Evolutionary conservation across 2,888 invertebrate species (phyloP), one percentile per base, ranked within the genome.

Genomic region (Herminia tarsipennalis): DNA sequence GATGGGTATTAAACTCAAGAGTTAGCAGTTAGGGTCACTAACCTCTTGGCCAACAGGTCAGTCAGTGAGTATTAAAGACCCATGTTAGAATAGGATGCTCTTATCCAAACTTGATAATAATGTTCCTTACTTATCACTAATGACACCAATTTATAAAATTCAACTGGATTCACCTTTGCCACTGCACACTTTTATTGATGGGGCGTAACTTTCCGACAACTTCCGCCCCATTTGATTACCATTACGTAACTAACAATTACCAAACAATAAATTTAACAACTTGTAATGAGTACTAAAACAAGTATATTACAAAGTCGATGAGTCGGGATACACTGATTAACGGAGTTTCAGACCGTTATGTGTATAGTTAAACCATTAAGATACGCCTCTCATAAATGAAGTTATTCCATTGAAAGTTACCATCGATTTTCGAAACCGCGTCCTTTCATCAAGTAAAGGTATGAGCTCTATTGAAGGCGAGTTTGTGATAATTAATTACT

Each of bases 381-480:
- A 64, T 46, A 49, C 36, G 40, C 1, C 36, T 14, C 40, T 34
- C 48, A 16, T 58, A 58, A 64, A 62, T 44, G 55, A 42, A 59
- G 44, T 62, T 51, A 29, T 21, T 5, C 9, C 30, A 45, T 62
- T 46, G 47, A 60, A 56, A 64, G 56, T 64, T 60, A 34, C 10
- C 5, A 59, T 64, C 49, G 56, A 61, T 65, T 56, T 35, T 22
- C 29, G 24, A 30, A 52, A 40, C 41, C 40, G 38, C 42, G 22
- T n/a, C 27, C 36, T 49, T 56, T 53, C 62, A 41, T 52, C 48
- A 42, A 44, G 40, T 36, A 16, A n/a, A 57, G 32, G 54, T 42
- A 17, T 18, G 13, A 35, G 64, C 42, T 45, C 44, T 30, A 58
- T 39, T 18, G 41, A 40, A 1, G 28, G 64, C 54, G 44, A 47